Base-by-base conservation (phyloP, 2,113 vertebrate species). In the Chroicocephalus ridibundus region DNA sequence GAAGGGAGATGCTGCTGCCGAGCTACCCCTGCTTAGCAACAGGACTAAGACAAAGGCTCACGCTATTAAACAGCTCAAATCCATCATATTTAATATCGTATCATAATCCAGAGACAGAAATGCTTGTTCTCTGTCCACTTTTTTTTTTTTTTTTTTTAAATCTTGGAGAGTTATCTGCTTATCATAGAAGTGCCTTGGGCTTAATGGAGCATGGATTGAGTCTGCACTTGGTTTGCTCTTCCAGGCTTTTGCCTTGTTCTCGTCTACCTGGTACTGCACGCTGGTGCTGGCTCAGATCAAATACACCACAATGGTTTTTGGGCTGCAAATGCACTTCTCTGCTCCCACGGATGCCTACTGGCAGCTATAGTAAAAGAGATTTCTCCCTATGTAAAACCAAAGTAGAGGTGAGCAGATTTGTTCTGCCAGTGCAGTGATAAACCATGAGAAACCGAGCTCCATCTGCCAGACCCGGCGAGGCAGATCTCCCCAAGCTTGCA, bases 221-320 rank as follows among this genome's bases (percentile, higher is more conserved):
- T 16, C 66, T 46, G 87, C 14, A 1, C 25, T 40, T 22, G 11
- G 14, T 71, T 57, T 85, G 27, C 31, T 75, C 24, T 38, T 36
- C 34, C 3, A 24, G 51, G 25, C 20, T 78, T 20, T 52, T 22
- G 34, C 29, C 36, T 77, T 21, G 6, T n/a, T 34, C 71, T 75
- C 12, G 1, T 9, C 15, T 1, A 1, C 17, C 36, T 15, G 46
- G 32, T 19, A 10, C 46, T 7, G 15, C 40, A 6, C 6, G 1
- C 12, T 0, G 7, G 6, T 32, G 18, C 40, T 9, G 74, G 34
- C 54, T 46, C 57, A 7, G 25, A 21, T 14, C 77, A 32, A 8
- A 47, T 2, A 11, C 32, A 9, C 58, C 58, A 42, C 10, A 47
- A 21, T 6, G 9, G 44, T 34, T 64, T 34, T 5, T 14, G 78